Evolutionary conservation across 1,140 invertebrate genomes (phyloP), one percentile per base, ranked within the genome.

Genomic region (Drosophila mayri): DNA sequence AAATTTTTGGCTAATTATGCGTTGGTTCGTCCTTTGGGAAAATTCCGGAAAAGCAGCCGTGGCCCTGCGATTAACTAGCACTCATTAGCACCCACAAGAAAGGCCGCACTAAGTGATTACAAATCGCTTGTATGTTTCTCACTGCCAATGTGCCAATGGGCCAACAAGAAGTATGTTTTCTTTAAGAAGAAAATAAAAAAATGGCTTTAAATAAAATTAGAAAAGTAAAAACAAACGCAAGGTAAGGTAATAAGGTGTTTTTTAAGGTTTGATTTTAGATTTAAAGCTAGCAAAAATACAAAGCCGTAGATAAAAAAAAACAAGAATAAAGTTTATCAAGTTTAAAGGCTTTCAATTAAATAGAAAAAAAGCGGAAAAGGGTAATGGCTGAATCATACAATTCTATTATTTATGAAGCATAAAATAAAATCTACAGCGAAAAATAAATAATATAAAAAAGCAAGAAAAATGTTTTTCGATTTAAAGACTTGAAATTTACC

Each of bases 1-100:
- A 72, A 30, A 72, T 72, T 72, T 72, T 72, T 18, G 54, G 67
- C 52, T 72, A 60, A 72, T 72, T 72, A 72, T 72, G 68, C 68
- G 16, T 22, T 49, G 66, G 67, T 22, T 14, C 18, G 41, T 66
- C 22, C 14, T 20, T 4, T 12, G 14, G 37, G 8, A 37, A 25
- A 16, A 54, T 37, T 54, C 20, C 16, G 38, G 38, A 18, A 32
- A 41, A 43, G 38, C 52, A 4, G 0, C 25, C 9, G 6, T 30
- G 47, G 16, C 47, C 44, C 68, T 50, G 70, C 50, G 70, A 73
- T 73, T 73, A 72, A 72, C 54, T 73, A 41, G 22, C 43, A 22
- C 67, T 73, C 66, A 73, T 72, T 72, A 71, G 54, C 30, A 72
- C 38, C 52, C 68, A 18, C 68, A 22, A 41, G 44, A 59, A 41